phyloP scores from a whole-genome alignment of 2,888 invertebrate genomes.

The Eupithecia vulgata region DNA sequence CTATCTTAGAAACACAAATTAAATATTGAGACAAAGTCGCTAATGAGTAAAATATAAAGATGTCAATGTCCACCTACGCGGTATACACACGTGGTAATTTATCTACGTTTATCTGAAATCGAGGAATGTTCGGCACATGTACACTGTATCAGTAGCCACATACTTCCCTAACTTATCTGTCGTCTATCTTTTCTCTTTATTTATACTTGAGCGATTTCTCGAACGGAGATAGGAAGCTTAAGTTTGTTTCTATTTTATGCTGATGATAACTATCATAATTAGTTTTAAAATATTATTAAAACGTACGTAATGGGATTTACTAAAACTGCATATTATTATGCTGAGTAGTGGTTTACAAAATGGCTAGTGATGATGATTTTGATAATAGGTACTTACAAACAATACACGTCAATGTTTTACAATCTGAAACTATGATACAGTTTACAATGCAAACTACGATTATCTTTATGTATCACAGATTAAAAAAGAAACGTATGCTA shows the following conservation, averaged over 20 bases:
- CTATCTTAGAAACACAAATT: background rate
- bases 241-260: background rate
- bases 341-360: background rate
- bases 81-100: constrained; percentile 51
- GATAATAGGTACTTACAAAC: background rate
- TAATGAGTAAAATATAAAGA: constrained; percentile 1
- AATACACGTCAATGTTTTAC: background rate
- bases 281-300: background rate
- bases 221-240: background rate
- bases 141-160: constrained; percentile 40
- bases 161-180: constrained; percentile 46
- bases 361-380: background rate
- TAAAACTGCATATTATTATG: background rate
- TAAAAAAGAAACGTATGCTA: background rate
- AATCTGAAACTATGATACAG: background rate
- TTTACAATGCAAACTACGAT: background rate
- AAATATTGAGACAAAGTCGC: background rate
- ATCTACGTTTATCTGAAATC: constrained; percentile 53
- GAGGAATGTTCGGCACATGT: constrained; percentile 48
- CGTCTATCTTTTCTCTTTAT: constrained; percentile 44
- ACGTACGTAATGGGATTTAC: background rate
- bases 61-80: constrained; percentile 23
- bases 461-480: background rate
- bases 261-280: background rate
- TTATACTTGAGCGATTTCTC: constrained; percentile 4